Conservation (phyloP, 2,888 invertebrate species). For the Sinentomon sp. region DNA sequence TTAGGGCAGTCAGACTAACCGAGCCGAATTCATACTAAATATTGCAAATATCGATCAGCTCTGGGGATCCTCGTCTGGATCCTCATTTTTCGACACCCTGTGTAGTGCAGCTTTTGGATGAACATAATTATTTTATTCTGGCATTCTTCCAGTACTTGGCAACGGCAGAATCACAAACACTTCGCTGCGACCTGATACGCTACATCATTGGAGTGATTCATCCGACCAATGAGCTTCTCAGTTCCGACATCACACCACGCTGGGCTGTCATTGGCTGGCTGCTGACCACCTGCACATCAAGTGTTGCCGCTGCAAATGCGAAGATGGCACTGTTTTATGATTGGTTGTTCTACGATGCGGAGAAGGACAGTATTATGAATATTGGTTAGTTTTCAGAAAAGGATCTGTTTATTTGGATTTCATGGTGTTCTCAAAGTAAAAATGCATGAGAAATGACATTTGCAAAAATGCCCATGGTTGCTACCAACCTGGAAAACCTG, state of each 20-base stretch:
- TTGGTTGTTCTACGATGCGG: slow-evolving; percentile 72
- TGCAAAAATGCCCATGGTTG: too few relatives aligned
- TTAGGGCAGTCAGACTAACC: too few relatives aligned
- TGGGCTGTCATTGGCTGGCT: slow-evolving; percentile 91
- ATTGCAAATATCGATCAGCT: too few relatives aligned
- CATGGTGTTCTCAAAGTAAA: too few relatives aligned
- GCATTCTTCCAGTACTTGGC: slow-evolving; percentile 40
- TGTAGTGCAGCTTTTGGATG: neutral
- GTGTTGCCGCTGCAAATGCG: slow-evolving; percentile 64
- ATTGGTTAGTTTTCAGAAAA: slow-evolving; percentile 26
- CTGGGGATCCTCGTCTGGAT: too few relatives aligned
- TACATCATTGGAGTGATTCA: slow-evolving; percentile 83
- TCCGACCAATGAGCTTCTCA: slow-evolving; percentile 68
- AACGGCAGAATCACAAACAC: slow-evolving; percentile 66
- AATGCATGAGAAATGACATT: too few relatives aligned
- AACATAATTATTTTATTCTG: neutral
- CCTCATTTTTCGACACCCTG: neutral
- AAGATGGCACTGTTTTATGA: slow-evolving; percentile 77
- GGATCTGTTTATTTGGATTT: slow-evolving; percentile 1
- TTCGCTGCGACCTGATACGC: slow-evolving; percentile 72
- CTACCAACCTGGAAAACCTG: too few relatives aligned
- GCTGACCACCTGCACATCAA: slow-evolving; percentile 64
- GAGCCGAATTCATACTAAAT: too few relatives aligned
- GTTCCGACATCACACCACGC: slow-evolving; percentile 79
- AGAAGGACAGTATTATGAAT: slow-evolving; percentile 82